Percentiles rank a stretch among this genome's conserved stretches.
These are phyloP conservation scores for Berghia stephanieae DNA, from an alignment of 1,140 invertebrate species.

Conservation along the genomic window DNA sequence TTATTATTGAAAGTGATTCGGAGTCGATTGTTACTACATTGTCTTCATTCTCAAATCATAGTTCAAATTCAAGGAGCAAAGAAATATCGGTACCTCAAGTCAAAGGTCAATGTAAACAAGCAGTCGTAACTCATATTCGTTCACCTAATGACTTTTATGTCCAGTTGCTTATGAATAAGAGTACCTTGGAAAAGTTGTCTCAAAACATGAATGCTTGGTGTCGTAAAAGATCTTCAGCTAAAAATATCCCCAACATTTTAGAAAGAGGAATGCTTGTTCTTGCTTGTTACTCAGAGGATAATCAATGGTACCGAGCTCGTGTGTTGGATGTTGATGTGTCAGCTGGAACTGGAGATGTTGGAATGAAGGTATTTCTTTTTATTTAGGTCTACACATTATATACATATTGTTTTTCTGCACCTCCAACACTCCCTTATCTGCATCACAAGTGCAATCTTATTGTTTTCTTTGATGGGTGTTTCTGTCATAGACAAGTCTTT, in stretches of 20 bases:
- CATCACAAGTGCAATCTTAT: no score
- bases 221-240: background rate
- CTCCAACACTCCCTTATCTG: no score
- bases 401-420: no score
- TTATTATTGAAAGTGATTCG: background rate
- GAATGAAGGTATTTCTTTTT: no score
- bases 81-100: background rate
- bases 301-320: constrained; percentile 25
- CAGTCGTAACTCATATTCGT: constrained; percentile 19
- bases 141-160: constrained; percentile 28
- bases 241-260: background rate
- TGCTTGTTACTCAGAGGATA: constrained; percentile 24
- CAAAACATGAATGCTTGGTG: constrained; percentile 27
- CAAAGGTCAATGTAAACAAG: constrained; percentile 15
- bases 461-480: no score
- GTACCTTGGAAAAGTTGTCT: constrained; percentile 2
- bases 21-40: background rate
- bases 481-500: no score
- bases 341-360: background rate
- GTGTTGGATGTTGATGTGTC: constrained; percentile 5
- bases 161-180: constrained; percentile 9
- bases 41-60: background rate
- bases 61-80: background rate
- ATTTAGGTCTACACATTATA: no score
- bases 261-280: constrained; percentile 3